phyloP scores from a whole-genome alignment of 2,113 vertebrate genomes.

The Percina caprodes region DNA sequence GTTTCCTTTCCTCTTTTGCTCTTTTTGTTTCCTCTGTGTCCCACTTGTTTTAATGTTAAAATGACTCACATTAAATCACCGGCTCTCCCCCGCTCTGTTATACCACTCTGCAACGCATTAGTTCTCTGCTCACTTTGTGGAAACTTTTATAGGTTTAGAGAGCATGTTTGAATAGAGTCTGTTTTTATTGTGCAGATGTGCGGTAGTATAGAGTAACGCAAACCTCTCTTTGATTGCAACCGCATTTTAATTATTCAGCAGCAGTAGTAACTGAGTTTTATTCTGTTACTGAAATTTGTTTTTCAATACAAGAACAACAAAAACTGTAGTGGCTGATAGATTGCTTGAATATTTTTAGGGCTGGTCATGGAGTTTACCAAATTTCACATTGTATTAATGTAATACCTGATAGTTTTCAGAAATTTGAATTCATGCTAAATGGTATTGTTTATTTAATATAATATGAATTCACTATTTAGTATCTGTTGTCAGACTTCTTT shows the following conservation, averaged over 20 bases:
- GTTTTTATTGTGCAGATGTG: not conserved
- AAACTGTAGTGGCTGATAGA: not conserved
- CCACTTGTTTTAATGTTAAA: constrained; percentile 81
- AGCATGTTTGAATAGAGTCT: constrained; percentile 4
- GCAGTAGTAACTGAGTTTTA: not conserved
- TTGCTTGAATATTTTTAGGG: not conserved
- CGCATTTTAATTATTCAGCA: not conserved
- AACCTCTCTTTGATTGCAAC: not conserved
- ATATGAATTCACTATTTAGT: not conserved
- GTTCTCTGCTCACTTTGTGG: constrained; percentile 50
- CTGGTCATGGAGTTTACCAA: not conserved
- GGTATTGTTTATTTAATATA: not conserved
- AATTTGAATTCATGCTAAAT: not conserved
- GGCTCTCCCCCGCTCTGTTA: constrained; percentile 12
- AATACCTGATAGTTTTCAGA: not conserved
- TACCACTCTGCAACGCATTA: constrained; percentile 42
- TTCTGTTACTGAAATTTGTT: not conserved
- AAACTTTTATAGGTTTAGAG: constrained; percentile 55
- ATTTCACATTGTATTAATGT: not conserved
- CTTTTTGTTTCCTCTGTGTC: constrained; percentile 74
- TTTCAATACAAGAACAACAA: not conserved
- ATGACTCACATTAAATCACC: constrained; percentile 76
- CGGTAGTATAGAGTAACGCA: not conserved
- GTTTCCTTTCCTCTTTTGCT: constrained; percentile 84
- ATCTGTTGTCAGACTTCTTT: not conserved